Percentiles rank a stretch among this genome's conserved stretches.
Evolutionary conservation across 2,113 vertebrate genomes (phyloP).

Genomic region (Thryonomys swinderianus): DNA sequence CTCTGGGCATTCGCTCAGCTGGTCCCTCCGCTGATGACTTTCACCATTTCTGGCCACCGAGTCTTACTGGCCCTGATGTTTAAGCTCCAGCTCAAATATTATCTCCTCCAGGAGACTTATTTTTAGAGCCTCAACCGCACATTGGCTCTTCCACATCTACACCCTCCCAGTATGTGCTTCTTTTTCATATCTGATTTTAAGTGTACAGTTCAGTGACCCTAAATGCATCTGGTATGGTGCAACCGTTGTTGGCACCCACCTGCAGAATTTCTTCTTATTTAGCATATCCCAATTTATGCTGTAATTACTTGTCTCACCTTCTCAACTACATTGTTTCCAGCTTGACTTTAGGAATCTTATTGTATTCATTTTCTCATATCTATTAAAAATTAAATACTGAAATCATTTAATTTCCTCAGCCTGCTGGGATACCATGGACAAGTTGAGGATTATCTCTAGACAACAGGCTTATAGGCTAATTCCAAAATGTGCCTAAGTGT

Average conservation of each 20-base stretch:
- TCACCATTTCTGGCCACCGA: background rate
- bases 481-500: background rate
- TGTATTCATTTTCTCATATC: slow-evolving; percentile 10
- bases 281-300: background rate
- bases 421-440: background rate
- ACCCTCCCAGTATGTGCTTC: background rate
- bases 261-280: background rate
- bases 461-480: background rate
- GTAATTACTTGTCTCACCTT: background rate
- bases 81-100: background rate
- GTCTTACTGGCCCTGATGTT: background rate
- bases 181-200: background rate
- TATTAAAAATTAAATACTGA: background rate
- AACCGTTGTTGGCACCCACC: background rate
- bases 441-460: background rate
- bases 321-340: background rate
- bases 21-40: background rate
- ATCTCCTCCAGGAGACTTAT: background rate
- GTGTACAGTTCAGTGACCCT: background rate
- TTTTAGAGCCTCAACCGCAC: background rate
- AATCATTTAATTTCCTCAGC: background rate
- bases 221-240: background rate
- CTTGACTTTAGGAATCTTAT: background rate
- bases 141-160: background rate
- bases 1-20: background rate